Evolutionary conservation across 2,888 invertebrate genomes (phyloP), one percentile per base, ranked within the genome.

Genomic region (Epinotia bilunana): DNA sequence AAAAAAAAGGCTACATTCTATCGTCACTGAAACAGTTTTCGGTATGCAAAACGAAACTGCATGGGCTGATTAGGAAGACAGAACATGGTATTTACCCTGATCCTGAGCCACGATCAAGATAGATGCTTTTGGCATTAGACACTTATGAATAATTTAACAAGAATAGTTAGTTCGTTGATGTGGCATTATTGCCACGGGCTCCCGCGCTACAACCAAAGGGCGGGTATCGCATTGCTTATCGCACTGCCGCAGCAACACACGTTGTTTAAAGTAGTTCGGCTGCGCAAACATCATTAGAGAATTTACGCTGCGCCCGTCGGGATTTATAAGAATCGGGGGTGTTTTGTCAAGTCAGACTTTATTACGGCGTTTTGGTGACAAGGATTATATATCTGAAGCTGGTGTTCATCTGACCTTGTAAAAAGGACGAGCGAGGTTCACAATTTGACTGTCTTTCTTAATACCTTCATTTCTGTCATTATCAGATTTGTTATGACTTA

Each of bases 181-280:
- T 53, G 1, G 3, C 28, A 5, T 3, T 55, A 3, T 43, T 23
- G 3, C 20, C 12, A 16, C 46, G 16, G 12, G 11, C 69, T 69
- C 69, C 69, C 23, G 46, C 43, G 1, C 58, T 69, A 69, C 23
- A 49, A 7, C 49, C 46, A 53, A 69, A 69, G 69, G 69, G 69
- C 69, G 69, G 55, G 69, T 69, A 69, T 69, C 69, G 62, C 62
- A n/a, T n/a, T 13, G 61, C 61, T 69, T 69, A 69, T 69, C 69
- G 58, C 58, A 12, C 5, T 11, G 23, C 69, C 46, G 58, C 69
- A 69, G 69, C 69, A 58, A 69, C 69, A 69, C 69, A 60, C 69
- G 69, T 23, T 69, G 69, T 69, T 69, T 69, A 69, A 69, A 69
- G 69, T 69, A 69, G 69, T 69, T 69, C 58, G 58, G 58, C n/a